Evolutionary conservation across 1,140 invertebrate species (phyloP).

Genomic region (Matsumurasca onukii): DNA sequence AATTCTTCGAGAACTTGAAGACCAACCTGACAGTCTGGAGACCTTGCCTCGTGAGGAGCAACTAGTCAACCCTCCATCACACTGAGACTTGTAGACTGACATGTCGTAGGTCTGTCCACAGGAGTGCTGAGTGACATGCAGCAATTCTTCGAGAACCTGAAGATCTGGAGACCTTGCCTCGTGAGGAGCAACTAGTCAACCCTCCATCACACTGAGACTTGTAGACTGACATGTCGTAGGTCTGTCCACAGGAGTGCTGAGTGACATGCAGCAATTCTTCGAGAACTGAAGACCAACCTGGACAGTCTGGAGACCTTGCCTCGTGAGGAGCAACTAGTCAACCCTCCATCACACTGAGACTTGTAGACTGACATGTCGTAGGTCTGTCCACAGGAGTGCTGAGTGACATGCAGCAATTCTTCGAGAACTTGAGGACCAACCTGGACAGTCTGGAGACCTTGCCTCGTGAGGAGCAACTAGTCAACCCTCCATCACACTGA

Average conservation of each 20-base stretch:
- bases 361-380: constrained; percentile 4
- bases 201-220: too few species aligned
- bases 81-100: too few species aligned
- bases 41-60: constrained; percentile 35
- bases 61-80: constrained; percentile 31
- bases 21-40: constrained; percentile 40
- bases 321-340: constrained; percentile 34
- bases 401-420: constrained; percentile 43
- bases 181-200: too few species aligned
- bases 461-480: constrained; percentile 35
- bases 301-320: constrained; percentile 39
- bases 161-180: too few species aligned
- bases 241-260: too few species aligned
- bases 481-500: too few species aligned
- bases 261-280: too few species aligned
- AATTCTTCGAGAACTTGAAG: constrained; percentile 41
- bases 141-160: constrained; percentile 42
- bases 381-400: constrained; percentile 37
- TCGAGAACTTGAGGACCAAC: constrained; percentile 40
- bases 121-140: constrained; percentile 43
- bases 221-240: too few species aligned
- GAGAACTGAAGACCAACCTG: constrained; percentile 39
- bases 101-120: constrained; percentile 30
- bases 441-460: constrained; percentile 40
- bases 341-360: too few species aligned